phyloP scores from a whole-genome alignment of 2,797 vertebrate genomes.

The Lindbergichthys nudifrons region DNA sequence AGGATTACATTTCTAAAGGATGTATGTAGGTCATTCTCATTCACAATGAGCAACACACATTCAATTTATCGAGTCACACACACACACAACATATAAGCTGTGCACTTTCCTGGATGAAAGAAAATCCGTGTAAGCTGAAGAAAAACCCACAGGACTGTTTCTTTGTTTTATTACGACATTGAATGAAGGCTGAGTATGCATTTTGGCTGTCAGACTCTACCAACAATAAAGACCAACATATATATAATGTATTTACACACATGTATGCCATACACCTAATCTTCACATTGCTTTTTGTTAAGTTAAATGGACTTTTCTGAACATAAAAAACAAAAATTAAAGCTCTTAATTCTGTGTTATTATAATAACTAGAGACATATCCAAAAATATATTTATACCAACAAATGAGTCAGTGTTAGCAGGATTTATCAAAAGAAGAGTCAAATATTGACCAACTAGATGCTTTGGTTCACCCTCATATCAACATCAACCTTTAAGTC shows the following conservation, averaged over 20 bases:
- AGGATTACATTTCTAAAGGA: too few species aligned
- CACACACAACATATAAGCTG: neutral
- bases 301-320: conserved; percentile 1
- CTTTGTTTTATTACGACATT: conserved; percentile 58
- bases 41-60: neutral
- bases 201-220: conserved; percentile 11
- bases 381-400: conserved; percentile 26
- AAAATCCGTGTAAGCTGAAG: neutral
- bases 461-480: conserved; percentile 33
- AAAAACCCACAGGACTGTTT: conserved; percentile 20
- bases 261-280: conserved; percentile 17
- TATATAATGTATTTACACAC: neutral
- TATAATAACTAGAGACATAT: conserved; percentile 35
- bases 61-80: neutral
- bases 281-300: conserved; percentile 25
- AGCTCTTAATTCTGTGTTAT: conserved; percentile 9
- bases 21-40: neutral
- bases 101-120: neutral
- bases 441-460: conserved; percentile 80
- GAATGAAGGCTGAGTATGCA: conserved; percentile 25
- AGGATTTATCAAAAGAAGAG: conserved; percentile 50
- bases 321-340: conserved; percentile 12
- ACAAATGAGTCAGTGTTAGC: conserved; percentile 21
- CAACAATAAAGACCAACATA: neutral
- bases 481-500: conserved; percentile 18